Evolutionary conservation across 2,797 vertebrate species (phyloP).

Genomic region (Danionella dracula): DNA sequence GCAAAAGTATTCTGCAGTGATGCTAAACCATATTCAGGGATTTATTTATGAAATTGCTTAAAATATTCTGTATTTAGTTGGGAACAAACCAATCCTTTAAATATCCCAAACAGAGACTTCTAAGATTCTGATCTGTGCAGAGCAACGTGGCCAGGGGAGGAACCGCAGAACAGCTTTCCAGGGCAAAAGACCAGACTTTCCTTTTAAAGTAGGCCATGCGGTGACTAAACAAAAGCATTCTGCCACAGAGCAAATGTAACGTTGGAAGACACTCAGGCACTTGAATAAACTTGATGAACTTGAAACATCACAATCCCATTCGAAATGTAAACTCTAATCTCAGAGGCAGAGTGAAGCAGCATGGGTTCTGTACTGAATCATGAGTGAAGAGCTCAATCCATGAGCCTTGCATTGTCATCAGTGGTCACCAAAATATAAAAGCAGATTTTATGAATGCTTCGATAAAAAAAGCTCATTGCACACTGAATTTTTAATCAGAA

Average conservation of each 20-base stretch:
- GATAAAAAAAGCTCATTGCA: too few relatives aligned
- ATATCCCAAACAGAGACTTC: not conserved
- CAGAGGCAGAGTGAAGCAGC: too few relatives aligned
- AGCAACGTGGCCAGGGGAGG: constrained; percentile 52
- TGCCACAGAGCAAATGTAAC: constrained; percentile 24
- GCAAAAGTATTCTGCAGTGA: not conserved
- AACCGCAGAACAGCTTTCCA: constrained; percentile 42
- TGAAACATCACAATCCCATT: too few relatives aligned
- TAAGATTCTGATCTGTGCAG: constrained; percentile 3
- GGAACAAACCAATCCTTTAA: not conserved
- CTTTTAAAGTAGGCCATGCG: constrained; percentile 62
- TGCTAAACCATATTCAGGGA: not conserved
- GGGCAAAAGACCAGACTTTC: constrained; percentile 47
- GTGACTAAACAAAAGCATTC: constrained; percentile 55
- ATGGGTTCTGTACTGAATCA: too few relatives aligned
- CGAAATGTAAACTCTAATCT: too few relatives aligned
- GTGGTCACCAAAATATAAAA: too few relatives aligned
- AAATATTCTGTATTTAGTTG: not conserved
- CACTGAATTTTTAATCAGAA: too few relatives aligned
- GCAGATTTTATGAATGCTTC: too few relatives aligned
- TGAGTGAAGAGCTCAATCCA: too few relatives aligned
- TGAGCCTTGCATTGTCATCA: too few relatives aligned
- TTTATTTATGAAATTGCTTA: not conserved
- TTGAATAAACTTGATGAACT: too few relatives aligned
- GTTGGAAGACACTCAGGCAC: not conserved